phyloP scores from a whole-genome alignment of 2,797 vertebrate genomes.

The Clarias pachynema region DNA sequence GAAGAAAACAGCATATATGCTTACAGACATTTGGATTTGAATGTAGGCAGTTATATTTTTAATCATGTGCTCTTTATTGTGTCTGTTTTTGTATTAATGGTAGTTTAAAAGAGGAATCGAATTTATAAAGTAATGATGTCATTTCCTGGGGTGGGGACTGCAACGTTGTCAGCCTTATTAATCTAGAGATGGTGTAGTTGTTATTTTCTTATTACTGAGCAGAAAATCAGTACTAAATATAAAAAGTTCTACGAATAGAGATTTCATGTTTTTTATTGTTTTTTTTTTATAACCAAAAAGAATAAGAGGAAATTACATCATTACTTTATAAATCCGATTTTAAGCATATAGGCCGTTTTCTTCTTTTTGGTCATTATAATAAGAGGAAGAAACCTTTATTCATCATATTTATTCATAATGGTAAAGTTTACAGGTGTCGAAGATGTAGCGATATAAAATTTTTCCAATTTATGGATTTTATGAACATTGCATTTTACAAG shows the following conservation, averaged over 20 bases:
- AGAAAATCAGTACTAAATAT: not conserved
- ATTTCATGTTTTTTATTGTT: no score
- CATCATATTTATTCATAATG: not conserved
- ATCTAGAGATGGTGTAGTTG: not conserved
- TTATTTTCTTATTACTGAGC: not conserved
- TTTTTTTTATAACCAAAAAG: no score
- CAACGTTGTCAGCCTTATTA: not conserved
- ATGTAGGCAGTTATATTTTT: not conserved
- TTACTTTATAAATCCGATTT: no score
- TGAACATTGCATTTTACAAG: no score
- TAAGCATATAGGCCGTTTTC: no score
- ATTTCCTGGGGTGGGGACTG: not conserved
- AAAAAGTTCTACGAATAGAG: no score
- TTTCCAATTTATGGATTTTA: no score
- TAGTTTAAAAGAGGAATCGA: not conserved
- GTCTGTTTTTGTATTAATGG: not conserved
- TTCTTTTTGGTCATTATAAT: not conserved
- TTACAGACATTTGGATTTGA: not conserved
- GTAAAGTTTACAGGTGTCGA: no score
- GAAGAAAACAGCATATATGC: not conserved
- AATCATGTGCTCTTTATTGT: not conserved
- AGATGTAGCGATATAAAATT: no score
- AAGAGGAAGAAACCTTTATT: not conserved
- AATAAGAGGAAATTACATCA: no score
- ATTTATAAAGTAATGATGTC: slow-evolving; percentile 13